Evolutionary conservation across 2,797 vertebrate species (phyloP), one percentile per base, ranked within the genome.

Genomic region (Staurois parvus): DNA sequence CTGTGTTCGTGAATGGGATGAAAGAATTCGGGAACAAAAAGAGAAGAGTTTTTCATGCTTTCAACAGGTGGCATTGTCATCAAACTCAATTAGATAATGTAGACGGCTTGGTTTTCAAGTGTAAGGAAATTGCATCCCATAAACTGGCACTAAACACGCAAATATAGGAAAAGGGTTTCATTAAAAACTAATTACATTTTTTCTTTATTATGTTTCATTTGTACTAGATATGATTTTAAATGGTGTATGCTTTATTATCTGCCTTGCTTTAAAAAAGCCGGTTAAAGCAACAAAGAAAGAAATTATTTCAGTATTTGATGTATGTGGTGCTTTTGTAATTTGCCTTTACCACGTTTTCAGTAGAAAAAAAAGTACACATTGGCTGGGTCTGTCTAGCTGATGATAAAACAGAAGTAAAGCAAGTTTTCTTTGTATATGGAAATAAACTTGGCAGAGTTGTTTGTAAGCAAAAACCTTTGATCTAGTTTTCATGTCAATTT

Each of bases 171-270:
- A 76, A 45, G 40, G 73, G 52, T 67, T 82, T 82, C 67, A 86
- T 86, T 86, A 77, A 86, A 86, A 83, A 81, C 79, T 77, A 86
- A 86, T 86, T 82, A 78, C 29, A 81, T 81, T 85, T 79, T 78
- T 72, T 32, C 26, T 42, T 81, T 85, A 75, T 83, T 83, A 77
- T 77, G 48, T 78, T 86, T 76, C 79, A 78, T 52, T 86, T 72
- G 69, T 73, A 67, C 52, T 72, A 78, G 85, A 86, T 86, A 86
- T 52, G 42, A 83, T 77, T 77, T 78, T 83, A 82, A 83, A 86
- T 86, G 85, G 79, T 67, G 74, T 73, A 67, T 77, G 73, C 79
- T 83, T 86, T 86, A 72, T 86, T 86, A 69, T 82, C 79, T 86
- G 29, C 67, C 40, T 72, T 72, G 79, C 85, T 67, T 86, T 83